Base-by-base conservation (phyloP, 2,797 vertebrate species). In the Gambusia yucatana region DNA sequence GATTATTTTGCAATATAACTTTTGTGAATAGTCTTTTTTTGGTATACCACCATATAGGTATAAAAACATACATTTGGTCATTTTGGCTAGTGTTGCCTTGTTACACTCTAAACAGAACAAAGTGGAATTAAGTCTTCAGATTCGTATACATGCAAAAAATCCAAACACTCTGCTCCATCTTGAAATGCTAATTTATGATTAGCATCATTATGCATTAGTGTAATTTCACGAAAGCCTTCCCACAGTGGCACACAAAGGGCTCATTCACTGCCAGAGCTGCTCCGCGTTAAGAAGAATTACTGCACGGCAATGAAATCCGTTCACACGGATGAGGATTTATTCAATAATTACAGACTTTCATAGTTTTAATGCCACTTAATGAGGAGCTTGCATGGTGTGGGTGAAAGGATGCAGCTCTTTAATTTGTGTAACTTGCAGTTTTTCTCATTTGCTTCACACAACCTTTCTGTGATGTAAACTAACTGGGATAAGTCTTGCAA, bases 131-230 rank as follows among this genome's bases (percentile, higher is more conserved):
- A 73, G 52, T 74, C 69, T 30, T 79, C 65, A 77, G 47, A 86
- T 84, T 61, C 75, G 79, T 73, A 84, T 33, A 90, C 71, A 79
- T 3, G 78, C 61, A 84, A 50, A 59, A 75, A 36, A 73, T 82
- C 81, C 82, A 90, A 86, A 89, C 88, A 87, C 13, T 57, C 90
- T 36, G 83, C 81, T 92, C 91, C 88, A 93, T 94, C 91, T 93
- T 91, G 86, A 95, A 93, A 96, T 96, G 94, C 94, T 92, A 95
- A 95, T 96, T 95, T 93, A 91, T 95, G 91, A 94, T 94, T 93
- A 94, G 90, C 93, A 93, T 95, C 92, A 95, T 95, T 95, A 95
- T 95, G 93, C 89, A 82, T 89, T 87, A 67, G 89, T 93, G 91
- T 92, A 93, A 94, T 95, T 95, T 95, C 87, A 94, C 92, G 94